Evolutionary conservation across 2,888 invertebrate genomes (phyloP), one percentile per base, ranked within the genome.

Genomic region (Nemotelus nigrinus): DNA sequence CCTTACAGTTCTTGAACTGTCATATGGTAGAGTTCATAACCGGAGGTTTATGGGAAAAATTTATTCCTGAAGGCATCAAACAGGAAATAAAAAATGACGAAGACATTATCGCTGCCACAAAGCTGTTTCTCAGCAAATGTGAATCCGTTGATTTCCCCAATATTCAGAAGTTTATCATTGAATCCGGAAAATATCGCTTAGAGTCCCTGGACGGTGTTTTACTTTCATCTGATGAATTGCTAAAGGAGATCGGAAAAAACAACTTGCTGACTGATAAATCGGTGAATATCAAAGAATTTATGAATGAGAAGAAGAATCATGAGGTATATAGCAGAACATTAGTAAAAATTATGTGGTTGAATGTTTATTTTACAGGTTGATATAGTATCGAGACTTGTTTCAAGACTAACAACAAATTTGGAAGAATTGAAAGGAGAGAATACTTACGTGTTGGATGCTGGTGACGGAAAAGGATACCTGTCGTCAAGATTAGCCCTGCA

Each of bases 401-500:
- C 91, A 2, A 88, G 89, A 2, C 83, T 94, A 77, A 85, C 83
- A 84, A 86, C 2, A 82, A 85, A 67, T 44, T 57, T 72, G 3
- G 45, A 5, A 8, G 25, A 78, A 39, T 50, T 48, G 3, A 50
- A 64, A 65, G 25, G 63, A 0, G 44, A 76, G 0, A 67, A 77
- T 5, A 2, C 82, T 3, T 89, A 90, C 85, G 88, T 94, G 58
- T 89, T 97, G 25, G 97, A 97, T 84, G 92, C 95, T 60, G 97
- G 97, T 0, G 96, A 96, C 83, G 97, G 97, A 0, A 93, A 95
- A 84, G 97, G 96, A 0, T 95, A 96, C 85, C 88, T 97, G 55
- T 93, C 94, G 60, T 92, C 93, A 0, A 90, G 93, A 8, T 85
- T 97, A 68, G 90, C 93, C 0, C 88, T 94, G 3, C 91, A 92